Base-by-base conservation (phyloP, 2,888 invertebrate genomes). In the Eledona agricola region DNA sequence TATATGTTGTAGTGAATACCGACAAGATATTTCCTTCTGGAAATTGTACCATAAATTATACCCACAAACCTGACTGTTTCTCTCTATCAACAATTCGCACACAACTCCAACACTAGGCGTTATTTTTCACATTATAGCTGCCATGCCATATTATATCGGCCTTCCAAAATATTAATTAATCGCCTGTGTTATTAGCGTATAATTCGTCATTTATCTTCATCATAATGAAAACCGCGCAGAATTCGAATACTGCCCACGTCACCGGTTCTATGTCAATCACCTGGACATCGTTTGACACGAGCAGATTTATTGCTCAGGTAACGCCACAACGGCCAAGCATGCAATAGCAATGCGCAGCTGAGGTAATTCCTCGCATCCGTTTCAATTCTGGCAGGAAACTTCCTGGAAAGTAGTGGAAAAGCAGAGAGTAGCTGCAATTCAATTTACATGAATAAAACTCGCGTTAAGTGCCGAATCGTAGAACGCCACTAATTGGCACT, bases 361-460 rank as follows among this genome's bases (percentile, higher is more conserved):
- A 32, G 9, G 3, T 7, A 11, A 11, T 11, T 11, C 28, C 12
- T 26, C 26, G 26, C 4, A 26, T 10, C 11, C 5, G n/a, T 9
- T 7, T 4, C 11, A 35, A 35, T 16, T 35, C 10, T 2, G 35
- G 3, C n/a, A n/a, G n/a, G n/a, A 10, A 23, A 37, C n/a, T 22
- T 37, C 37, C 25, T 37, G 20, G 10, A 7, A 11, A 35, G 5
- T 7, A 12, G 25, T 13, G 7, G 23, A 37, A 28, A 29, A 43
- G 45, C 32, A 45, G 32, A 46, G 34, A 22, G 45, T 23, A 15
- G 53, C 51, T 54, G 26, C 47, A 43, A 49, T 55, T 53, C 51
- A 57, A 57, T 58, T 55, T 58, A 52, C 58, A 58, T 58, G 55
- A 55, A 58, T 58, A 58, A 58, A 58, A 55, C 55, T 51, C 49